Conservation (phyloP, 53 echinoderm and acorn worm species). For the Patiria pectinifera region DNA sequence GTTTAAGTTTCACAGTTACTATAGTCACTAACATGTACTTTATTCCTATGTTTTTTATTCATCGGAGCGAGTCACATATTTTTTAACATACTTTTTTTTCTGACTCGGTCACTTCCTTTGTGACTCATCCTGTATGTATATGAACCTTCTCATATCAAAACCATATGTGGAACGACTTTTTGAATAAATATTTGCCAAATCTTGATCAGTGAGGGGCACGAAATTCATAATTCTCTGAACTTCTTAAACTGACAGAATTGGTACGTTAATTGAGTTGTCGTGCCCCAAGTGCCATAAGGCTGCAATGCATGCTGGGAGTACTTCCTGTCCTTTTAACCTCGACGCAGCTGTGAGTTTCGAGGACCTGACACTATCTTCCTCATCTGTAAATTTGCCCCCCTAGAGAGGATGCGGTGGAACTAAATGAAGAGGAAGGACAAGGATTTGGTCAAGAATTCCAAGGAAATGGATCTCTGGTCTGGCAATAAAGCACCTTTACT, state of each 20-base stretch:
- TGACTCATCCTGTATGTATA: no score
- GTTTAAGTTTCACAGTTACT: no score
- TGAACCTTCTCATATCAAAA: no score
- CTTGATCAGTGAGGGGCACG: background rate
- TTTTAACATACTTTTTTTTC: no score
- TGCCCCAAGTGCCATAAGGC: background rate
- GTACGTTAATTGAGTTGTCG: background rate
- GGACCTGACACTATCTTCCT: background rate
- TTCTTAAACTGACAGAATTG: background rate
- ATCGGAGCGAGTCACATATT: no score
- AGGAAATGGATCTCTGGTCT: background rate
- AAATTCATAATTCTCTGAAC: background rate
- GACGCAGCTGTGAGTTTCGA: conserved; percentile 10
- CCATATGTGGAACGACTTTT: no score
- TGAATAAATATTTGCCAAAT: background rate
- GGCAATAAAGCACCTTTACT: background rate
- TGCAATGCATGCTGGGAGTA: conserved; percentile 47
- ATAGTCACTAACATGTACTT: no score
- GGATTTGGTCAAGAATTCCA: background rate
- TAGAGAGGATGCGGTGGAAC: background rate
- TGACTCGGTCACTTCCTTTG: no score
- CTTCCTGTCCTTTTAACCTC: conserved; percentile 37
- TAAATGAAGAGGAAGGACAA: background rate
- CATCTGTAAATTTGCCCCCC: background rate
- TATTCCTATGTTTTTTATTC: no score